Conservation (phyloP, 2,797 vertebrate genomes). For the Poecilia picta region DNA sequence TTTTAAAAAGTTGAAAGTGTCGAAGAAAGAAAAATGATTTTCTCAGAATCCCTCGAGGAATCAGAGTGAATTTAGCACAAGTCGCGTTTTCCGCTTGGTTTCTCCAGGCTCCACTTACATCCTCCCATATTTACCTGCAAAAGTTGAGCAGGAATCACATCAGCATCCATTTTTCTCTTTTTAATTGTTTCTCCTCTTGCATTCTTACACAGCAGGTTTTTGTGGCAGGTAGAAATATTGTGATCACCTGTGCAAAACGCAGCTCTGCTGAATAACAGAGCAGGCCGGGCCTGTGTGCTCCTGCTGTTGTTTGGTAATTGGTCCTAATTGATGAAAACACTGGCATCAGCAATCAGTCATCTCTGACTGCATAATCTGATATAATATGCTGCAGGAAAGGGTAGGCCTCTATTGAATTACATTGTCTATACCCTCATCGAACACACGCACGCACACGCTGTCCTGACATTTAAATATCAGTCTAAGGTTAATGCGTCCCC, state of each 20-base stretch:
- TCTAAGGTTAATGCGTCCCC: conserved; percentile 77
- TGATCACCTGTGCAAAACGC: conserved; percentile 25
- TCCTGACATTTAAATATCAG: conserved; percentile 82
- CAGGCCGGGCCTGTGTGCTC: conserved; percentile 28
- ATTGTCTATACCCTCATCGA: conserved; percentile 48
- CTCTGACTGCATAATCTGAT: conserved; percentile 67
- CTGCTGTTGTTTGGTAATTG: conserved; percentile 67
- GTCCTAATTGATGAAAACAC: conserved; percentile 73
- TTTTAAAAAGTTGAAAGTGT: neutral
- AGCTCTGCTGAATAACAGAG: conserved; percentile 45
- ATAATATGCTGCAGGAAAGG: conserved; percentile 68
- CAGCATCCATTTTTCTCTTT: neutral
- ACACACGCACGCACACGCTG: conserved; percentile 36
- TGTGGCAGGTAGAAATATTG: conserved; percentile 27
- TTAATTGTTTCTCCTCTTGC: neutral
- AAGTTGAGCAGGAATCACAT: neutral
- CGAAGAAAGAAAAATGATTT: neutral
- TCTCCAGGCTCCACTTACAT: neutral
- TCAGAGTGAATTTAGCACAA: neutral
- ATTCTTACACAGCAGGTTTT: conserved; percentile 22
- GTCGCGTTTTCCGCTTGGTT: neutral
- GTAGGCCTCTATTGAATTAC: conserved; percentile 69
- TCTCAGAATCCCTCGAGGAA: neutral
- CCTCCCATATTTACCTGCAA: conserved; percentile 1
- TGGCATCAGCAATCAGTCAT: conserved; percentile 64